Conservation (phyloP, 2,888 invertebrate genomes). For the Chaetogeoica ovagalla region DNA sequence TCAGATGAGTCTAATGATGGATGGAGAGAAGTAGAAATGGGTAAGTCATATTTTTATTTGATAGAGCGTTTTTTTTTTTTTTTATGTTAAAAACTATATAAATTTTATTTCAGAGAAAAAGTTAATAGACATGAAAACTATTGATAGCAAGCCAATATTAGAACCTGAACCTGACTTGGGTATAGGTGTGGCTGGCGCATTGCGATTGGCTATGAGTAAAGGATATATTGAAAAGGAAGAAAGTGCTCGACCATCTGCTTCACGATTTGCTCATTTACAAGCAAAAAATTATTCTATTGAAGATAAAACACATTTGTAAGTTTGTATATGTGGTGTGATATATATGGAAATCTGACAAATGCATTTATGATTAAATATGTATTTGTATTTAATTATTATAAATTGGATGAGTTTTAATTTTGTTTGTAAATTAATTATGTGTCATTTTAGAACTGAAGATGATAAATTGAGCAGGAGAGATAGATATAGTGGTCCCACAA, state of each 20-base stretch:
- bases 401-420: background rate
- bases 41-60: constrained; percentile 57
- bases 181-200: constrained; percentile 88
- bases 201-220: constrained; percentile 88
- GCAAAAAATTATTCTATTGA: constrained; percentile 81
- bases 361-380: background rate
- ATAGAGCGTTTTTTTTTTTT: constrained; percentile 5
- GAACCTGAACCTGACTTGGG: constrained; percentile 92
- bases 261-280: constrained; percentile 74
- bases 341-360: too few species aligned
- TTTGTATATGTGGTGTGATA: constrained; percentile 16
- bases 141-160: constrained; percentile 70
- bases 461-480: constrained; percentile 75
- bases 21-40: constrained; percentile 81
- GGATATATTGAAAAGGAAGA: constrained; percentile 87
- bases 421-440: background rate
- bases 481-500: constrained; percentile 79
- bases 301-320: constrained; percentile 73
- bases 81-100: constrained; percentile 4
- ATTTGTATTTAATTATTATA: constrained; percentile 1
- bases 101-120: constrained; percentile 58
- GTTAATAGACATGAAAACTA: constrained; percentile 62
- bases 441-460: constrained; percentile 68
- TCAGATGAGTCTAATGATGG: constrained; percentile 64
- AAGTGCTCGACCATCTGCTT: constrained; percentile 71